Base-by-base conservation (phyloP, 2,888 invertebrate genomes). In the Drosophila recens region DNA sequence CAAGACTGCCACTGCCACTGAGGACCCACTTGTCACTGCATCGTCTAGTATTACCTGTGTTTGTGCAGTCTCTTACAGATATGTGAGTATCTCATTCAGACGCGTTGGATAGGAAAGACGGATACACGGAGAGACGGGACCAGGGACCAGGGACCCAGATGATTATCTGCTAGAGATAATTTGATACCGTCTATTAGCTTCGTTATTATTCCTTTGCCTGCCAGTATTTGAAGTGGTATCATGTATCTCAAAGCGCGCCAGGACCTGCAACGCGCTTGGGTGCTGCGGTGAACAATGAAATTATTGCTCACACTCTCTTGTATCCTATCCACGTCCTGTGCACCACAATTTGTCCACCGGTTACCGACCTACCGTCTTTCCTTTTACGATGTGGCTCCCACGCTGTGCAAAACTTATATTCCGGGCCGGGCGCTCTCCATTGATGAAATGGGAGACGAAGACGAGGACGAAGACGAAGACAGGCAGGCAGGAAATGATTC, bases 181-280 rank as follows among this genome's bases (percentile, higher is more conserved):
- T 91, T 83, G 91, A 91, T 91, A 91, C 90, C 90, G 82, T 90
- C 91, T 91, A 91, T 91, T 91, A 91, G 91, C 91, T 85, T 85
- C 83, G 87, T 86, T 89, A 82, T 90, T 90, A 90, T 90, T 90
- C 83, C 82, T 81, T 84, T 81, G 53, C 43, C 56, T 61, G 67
- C 23, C 51, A 63, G 59, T 76, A 86, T 91, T 90, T 91, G 91
- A 91, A 90, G 91, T 90, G 81, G 89, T 91, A 89, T 91, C 91
- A 82, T 81, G 84, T 91, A 82, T 83, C 90, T 80, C 84, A 81
- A 87, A 80, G 79, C 63, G 63, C 67, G 66, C 38, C 68, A 77
- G 54, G 61, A 68, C 68, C 65, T 54, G 51, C 51, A 17, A 15
- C 49, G 17, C 64, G 23, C 51, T 20, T 77, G 67, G 73, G 72